Conservation (phyloP, 2,888 invertebrate species). For the Andrena camellia region DNA sequence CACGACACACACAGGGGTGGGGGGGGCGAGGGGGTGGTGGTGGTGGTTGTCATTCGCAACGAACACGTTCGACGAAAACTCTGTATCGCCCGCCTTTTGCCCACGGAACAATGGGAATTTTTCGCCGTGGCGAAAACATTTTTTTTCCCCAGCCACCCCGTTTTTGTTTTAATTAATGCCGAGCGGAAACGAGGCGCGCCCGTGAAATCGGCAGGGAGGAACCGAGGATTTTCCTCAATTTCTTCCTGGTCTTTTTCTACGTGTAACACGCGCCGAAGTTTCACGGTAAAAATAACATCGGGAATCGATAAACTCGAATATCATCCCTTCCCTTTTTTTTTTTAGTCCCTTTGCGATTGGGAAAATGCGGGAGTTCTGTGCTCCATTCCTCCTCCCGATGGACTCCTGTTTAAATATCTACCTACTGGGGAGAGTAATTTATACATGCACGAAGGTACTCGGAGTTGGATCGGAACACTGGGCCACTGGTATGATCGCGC, state of each 20-base stretch:
- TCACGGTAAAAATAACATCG: conserved; percentile 18
- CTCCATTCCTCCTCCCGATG: not conserved
- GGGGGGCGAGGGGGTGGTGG: too few relatives aligned
- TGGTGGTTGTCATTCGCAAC: conserved; percentile 50
- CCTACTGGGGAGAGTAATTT: too few relatives aligned
- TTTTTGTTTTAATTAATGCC: conserved; percentile 49
- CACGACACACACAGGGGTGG: conserved; percentile 36
- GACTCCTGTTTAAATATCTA: not conserved
- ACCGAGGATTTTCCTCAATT: not conserved
- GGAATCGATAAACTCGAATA: conserved; percentile 32
- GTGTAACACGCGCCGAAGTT: conserved; percentile 14
- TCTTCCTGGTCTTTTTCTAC: conserved; percentile 17
- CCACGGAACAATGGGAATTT: conserved; percentile 42
- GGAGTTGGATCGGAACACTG: too few relatives aligned
- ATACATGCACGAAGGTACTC: too few relatives aligned
- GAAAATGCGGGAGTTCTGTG: not conserved
- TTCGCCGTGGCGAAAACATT: conserved; percentile 30
- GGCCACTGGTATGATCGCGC: not conserved
- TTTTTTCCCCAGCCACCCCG: not conserved
- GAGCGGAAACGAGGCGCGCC: not conserved
- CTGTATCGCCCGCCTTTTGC: conserved; percentile 40
- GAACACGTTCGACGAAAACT: conserved; percentile 59
- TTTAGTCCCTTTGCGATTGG: not conserved
- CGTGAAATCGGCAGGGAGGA: not conserved
- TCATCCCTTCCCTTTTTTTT: not conserved